Evolutionary conservation across 2,797 vertebrate genomes (phyloP).

Genomic region (Gadopsis bispinosus): DNA sequence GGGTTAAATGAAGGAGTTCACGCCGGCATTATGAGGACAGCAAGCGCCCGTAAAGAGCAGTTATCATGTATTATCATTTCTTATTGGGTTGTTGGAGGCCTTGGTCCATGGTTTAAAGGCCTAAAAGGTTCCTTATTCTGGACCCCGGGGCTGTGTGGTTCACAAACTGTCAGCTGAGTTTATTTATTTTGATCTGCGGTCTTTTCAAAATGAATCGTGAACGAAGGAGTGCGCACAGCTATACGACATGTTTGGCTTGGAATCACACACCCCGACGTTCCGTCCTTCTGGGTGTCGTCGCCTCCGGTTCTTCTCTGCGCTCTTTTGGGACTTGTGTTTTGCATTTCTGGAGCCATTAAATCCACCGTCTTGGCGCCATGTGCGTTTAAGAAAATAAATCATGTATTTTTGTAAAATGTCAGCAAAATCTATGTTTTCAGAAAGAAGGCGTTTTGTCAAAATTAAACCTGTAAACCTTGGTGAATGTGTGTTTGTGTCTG

Average conservation of each 20-base stretch:
- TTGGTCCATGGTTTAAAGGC: background rate
- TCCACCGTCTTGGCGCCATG: background rate
- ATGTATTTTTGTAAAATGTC: background rate
- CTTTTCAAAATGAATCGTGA: background rate
- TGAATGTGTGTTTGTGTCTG: background rate
- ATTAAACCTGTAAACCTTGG: background rate
- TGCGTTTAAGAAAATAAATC: background rate
- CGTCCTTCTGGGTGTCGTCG: background rate
- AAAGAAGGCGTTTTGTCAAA: background rate
- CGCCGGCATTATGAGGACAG: background rate
- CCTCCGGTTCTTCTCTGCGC: background rate
- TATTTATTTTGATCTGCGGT: background rate
- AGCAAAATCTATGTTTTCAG: background rate
- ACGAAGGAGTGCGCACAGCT: background rate
- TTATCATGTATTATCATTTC: background rate
- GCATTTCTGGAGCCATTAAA: background rate
- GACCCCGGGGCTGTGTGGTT: background rate
- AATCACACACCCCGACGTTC: background rate
- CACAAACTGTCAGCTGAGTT: background rate
- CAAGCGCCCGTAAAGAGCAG: background rate
- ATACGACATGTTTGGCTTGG: background rate
- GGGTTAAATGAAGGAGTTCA: background rate
- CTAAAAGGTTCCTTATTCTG: background rate
- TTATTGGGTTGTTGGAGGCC: background rate
- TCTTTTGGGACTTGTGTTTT: too few species aligned